These are phyloP conservation scores for Xenopus tropicalis DNA, from an alignment of 2,113 vertebrate genomes.

Conservation along the genomic window DNA sequence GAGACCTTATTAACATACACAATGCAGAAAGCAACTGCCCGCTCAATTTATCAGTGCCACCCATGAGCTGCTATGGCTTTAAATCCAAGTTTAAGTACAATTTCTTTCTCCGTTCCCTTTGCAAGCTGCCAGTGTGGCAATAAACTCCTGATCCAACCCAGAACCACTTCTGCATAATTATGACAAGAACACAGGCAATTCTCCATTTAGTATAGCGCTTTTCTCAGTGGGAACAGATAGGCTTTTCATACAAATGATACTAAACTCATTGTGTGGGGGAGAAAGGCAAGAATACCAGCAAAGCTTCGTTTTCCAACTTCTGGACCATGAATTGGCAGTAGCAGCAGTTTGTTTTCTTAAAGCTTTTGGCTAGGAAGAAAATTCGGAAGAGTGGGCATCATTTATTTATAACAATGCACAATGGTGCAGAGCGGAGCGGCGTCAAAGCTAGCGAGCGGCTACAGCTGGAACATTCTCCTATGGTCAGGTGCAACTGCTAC, in stretches of 20 bases:
- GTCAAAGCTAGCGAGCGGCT: not conserved
- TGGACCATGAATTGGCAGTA: slow-evolving; percentile 20
- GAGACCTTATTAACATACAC: too few species aligned
- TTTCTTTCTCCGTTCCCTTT: not conserved
- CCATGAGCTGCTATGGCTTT: too few species aligned
- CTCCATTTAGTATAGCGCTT: slow-evolving; percentile 23
- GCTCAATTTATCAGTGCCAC: too few species aligned
- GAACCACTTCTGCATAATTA: slow-evolving; percentile 21
- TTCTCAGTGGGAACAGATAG: slow-evolving; percentile 22
- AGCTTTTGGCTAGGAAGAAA: slow-evolving; percentile 23
- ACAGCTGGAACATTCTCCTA: not conserved
- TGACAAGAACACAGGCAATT: slow-evolving; percentile 13
- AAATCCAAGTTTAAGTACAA: too few species aligned
- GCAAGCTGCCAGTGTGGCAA: not conserved
- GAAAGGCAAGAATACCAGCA: slow-evolving; percentile 24
- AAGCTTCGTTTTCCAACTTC: slow-evolving; percentile 15
- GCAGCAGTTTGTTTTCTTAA: slow-evolving; percentile 22
- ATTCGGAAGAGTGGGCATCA: slow-evolving; percentile 12
- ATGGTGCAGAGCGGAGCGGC: slow-evolving; percentile 2
- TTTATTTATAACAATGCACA: slow-evolving; percentile 33
- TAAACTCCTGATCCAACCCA: slow-evolving; percentile 2
- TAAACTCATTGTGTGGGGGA: slow-evolving; percentile 39
- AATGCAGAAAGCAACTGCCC: too few species aligned
- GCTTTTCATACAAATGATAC: slow-evolving; percentile 39
- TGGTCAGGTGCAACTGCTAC: slow-evolving; percentile 13